Conservation (phyloP, 2,797 vertebrate species). For the Hydrocynus forskahlii region DNA sequence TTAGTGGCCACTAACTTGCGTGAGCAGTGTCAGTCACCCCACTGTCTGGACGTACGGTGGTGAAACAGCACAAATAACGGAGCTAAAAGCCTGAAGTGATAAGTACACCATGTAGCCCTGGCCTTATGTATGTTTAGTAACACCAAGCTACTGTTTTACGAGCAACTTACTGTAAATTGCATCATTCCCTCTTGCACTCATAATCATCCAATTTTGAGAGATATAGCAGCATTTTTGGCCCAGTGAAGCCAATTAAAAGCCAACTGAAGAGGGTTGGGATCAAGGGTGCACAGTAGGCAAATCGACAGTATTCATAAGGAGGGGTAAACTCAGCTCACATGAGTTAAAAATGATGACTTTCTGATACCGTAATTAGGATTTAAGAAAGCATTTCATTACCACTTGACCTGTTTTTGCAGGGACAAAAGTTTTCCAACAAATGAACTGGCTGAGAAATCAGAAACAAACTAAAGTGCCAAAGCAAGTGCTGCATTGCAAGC, state of each 20-base stretch:
- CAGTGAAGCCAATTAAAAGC: constrained; percentile 62
- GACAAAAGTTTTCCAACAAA: constrained; percentile 2
- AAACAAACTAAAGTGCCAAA: not conserved
- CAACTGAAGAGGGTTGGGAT: constrained; percentile 44
- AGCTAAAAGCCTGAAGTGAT: constrained; percentile 45
- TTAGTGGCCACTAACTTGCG: constrained; percentile 26
- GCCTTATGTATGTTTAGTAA: constrained; percentile 48
- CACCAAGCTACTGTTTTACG: constrained; percentile 44
- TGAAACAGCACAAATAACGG: constrained; percentile 47
- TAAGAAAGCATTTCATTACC: constrained; percentile 33
- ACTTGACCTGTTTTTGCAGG: not conserved
- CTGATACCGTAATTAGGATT: constrained; percentile 35
- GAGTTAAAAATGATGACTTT: constrained; percentile 46
- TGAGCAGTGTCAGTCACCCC: constrained; percentile 38
- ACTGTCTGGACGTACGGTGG: constrained; percentile 3
- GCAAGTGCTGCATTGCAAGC: not conserved
- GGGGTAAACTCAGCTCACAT: constrained; percentile 38
- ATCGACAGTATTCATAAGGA: constrained; percentile 41
- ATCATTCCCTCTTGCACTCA: constrained; percentile 55
- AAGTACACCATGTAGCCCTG: constrained; percentile 43
- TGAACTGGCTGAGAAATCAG: not conserved
- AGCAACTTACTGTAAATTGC: constrained; percentile 60
- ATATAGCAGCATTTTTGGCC: constrained; percentile 58
- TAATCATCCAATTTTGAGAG: constrained; percentile 55
- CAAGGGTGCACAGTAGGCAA: constrained; percentile 49